Evolutionary conservation across 2,888 invertebrate species (phyloP), one percentile per base, ranked within the genome.

Genomic region (Archaeoteleia sp.): DNA sequence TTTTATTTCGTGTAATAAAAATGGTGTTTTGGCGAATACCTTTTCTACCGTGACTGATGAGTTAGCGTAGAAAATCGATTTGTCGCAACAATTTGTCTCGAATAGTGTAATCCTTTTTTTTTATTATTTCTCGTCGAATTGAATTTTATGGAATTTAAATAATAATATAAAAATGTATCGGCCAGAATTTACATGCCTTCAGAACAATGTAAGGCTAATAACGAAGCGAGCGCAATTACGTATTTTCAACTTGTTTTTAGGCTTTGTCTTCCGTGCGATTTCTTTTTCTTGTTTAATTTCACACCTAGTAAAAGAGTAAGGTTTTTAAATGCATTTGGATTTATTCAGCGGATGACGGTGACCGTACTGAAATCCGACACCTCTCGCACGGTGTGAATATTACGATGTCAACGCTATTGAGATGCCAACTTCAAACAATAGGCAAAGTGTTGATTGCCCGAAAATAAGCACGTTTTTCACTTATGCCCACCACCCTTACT

Each of bases 391-490:
- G 83, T 80, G 83, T 82, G 84, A 85, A 85, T 85, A 85, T 85
- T 84, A 83, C 82, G 85, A 81, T 85, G 84, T 76, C 77, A 79
- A 73, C 67, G 80, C 73, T 70, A 83, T 85, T 83, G 78, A 85
- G 76, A 70, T 83, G 85, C 77, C 85, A 85, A 65, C 39, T 30
- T 30, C 9, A 69, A 45, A 83, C 83, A 83, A 83, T 78, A 75
- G 65, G 49, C 73, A 48, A 82, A 82, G 83, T 83, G 83, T 82
- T 83, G 83, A 84, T 83, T 82, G 79, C 79, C 78, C 71, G 78
- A 81, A 83, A 82, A 83, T 81, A 82, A 79, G 63, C 70, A 72
- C 76, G 71, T 76, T 79, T 77, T 67, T 70, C 62, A 48, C 43
- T 67, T 67, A 48, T 45, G 55, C 46, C 48, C 42, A 58, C 25